A percentile compares a stretch with the other conserved stretches of the same genome.
Evolutionary conservation across 2,888 invertebrate species (phyloP).

Genomic region (Platynereis dumerilii): DNA sequence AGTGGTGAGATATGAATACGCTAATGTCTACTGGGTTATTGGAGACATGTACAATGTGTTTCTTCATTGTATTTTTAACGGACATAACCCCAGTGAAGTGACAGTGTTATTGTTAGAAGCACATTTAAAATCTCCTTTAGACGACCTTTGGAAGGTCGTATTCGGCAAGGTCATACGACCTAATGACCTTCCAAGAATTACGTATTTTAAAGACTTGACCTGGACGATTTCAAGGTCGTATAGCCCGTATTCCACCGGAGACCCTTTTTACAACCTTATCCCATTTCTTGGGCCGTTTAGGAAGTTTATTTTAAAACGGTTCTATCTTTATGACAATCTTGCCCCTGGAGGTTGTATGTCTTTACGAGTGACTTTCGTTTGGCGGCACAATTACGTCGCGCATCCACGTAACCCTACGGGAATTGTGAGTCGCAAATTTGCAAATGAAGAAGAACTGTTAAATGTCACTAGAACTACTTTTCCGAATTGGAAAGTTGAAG

Average conservation of each 20-base stretch:
- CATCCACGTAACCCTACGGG: conserved; percentile 60
- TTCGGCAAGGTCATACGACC: conserved; percentile 49
- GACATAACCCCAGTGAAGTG: conserved; percentile 30
- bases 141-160: conserved; percentile 49
- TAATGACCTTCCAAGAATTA: conserved; percentile 39
- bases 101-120: conserved; percentile 55
- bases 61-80: conserved; percentile 36
- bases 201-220: conserved; percentile 41
- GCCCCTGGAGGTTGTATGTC: background rate
- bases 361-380: conserved; percentile 51
- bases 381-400: conserved; percentile 58
- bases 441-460: conserved; percentile 57
- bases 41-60: conserved; percentile 41
- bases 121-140: conserved; percentile 54
- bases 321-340: conserved; percentile 13
- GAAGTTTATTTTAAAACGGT: conserved; percentile 47
- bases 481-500: conserved; percentile 41
- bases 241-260: conserved; percentile 48
- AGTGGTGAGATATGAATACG: conserved; percentile 27
- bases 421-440: conserved; percentile 52
- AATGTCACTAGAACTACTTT: conserved; percentile 35
- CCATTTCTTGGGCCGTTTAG: conserved; percentile 54
- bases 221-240: conserved; percentile 55
- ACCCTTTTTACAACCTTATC: conserved; percentile 26
- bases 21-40: conserved; percentile 26